phyloP scores from a whole-genome alignment of 2,797 vertebrate genomes.

The Centropyge bicolor region DNA sequence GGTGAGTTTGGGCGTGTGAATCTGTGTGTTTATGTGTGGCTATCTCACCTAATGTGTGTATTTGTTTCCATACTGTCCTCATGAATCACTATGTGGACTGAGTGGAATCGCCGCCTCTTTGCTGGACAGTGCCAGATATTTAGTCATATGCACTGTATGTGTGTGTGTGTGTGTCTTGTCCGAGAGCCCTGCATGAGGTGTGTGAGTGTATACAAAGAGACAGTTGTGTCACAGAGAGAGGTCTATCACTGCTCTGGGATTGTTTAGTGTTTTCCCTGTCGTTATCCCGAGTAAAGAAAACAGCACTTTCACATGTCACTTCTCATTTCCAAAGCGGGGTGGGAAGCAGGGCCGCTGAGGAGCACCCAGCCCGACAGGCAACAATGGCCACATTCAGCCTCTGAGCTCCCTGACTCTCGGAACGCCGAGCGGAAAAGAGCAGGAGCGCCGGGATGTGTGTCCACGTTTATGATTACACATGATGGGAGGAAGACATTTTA shows the following conservation, averaged over 20 bases:
- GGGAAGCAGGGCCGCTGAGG: constrained; percentile 51
- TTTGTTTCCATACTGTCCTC: constrained; percentile 54
- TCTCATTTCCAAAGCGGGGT: constrained; percentile 76
- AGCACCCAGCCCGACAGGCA: constrained; percentile 48
- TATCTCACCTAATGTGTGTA: constrained; percentile 46
- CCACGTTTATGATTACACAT: constrained; percentile 69
- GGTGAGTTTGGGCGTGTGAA: constrained; percentile 40
- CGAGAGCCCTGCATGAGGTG: constrained; percentile 40
- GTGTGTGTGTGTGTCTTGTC: constrained; percentile 44
- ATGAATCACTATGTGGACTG: constrained; percentile 59
- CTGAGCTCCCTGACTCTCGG: constrained; percentile 31
- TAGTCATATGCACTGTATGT: constrained; percentile 59
- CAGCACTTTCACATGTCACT: constrained; percentile 84
- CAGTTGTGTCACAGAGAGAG: constrained; percentile 67
- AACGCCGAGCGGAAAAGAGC: constrained; percentile 44
- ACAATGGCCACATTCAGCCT: constrained; percentile 79
- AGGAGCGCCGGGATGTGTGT: constrained; percentile 51
- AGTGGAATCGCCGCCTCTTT: constrained; percentile 61
- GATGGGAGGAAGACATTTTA: constrained; percentile 70
- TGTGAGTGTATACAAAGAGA: constrained; percentile 67
- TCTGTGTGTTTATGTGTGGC: constrained; percentile 24
- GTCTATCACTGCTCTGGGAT: constrained; percentile 72
- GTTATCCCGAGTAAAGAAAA: constrained; percentile 79
- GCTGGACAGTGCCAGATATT: constrained; percentile 67
- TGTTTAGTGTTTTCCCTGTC: constrained; percentile 76